Evolutionary conservation across 1,140 invertebrate genomes (phyloP).

Genomic region (Leptestheria dahalacensis): DNA sequence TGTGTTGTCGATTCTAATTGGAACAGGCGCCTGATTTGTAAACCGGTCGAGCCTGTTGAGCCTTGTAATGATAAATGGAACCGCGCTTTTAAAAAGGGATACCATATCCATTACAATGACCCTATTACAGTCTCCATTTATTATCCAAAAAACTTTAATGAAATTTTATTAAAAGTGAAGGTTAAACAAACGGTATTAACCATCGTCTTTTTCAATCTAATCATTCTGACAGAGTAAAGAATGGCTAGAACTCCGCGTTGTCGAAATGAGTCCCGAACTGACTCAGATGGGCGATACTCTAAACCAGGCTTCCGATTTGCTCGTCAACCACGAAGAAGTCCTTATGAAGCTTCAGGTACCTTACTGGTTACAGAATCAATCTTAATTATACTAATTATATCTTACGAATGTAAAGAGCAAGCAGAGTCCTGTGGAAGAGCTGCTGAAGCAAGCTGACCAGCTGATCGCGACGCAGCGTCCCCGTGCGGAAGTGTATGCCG

Average conservation of each 20-base stretch:
- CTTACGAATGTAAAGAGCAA: too few relatives aligned
- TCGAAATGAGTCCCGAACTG: constrained; percentile 69
- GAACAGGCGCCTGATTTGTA: too few relatives aligned
- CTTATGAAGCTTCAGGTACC: constrained; percentile 64
- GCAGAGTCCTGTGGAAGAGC: constrained; percentile 77
- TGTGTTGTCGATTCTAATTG: too few relatives aligned
- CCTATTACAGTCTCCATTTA: too few relatives aligned
- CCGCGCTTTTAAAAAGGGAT: too few relatives aligned
- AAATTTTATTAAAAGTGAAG: neutral
- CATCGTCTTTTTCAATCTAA: constrained; percentile 10
- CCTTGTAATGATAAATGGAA: too few relatives aligned
- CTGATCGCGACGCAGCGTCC: constrained; percentile 61
- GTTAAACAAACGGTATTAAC: neutral
- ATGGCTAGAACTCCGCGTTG: constrained; percentile 65
- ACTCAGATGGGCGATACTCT: constrained; percentile 61
- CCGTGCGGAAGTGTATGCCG: constrained; percentile 47
- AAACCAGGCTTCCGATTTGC: constrained; percentile 55
- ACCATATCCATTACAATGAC: too few relatives aligned
- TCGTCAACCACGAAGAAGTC: constrained; percentile 66
- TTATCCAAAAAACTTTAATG: neutral
- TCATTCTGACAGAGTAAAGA: constrained; percentile 51
- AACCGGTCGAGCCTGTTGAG: too few relatives aligned
- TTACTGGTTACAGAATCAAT: constrained; percentile 11
- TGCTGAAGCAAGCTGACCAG: constrained; percentile 68
- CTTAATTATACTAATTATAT: constrained; percentile 19